Evolutionary conservation across 53 echinoderm and acorn worm species (phyloP), one percentile per base, ranked within the genome.

Genomic region (Holothuria scabra): DNA sequence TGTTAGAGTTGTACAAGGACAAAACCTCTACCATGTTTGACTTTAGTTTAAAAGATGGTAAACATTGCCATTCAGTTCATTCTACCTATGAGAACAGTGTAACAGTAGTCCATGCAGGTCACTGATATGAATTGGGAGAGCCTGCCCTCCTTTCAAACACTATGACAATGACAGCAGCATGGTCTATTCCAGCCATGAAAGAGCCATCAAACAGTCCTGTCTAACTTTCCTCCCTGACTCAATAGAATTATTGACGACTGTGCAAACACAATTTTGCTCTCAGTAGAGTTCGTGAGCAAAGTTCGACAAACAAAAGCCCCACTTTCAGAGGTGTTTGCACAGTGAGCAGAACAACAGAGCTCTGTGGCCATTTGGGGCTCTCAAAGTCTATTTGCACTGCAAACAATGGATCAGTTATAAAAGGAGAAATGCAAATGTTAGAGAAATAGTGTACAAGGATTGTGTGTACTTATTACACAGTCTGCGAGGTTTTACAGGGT

Each of bases 381-480:
- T 81, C 65, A 81, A 64, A 64, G 62, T 61, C 62, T 81, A 64
- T 81, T 81, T 81, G 82, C 62, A 33, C 64, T 32, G 82, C 82
- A 81, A 81, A 81, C 65, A 81, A 37, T 61, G 46, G 82, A 61
- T 63, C 62, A 81, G 82, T 81, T 81, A 81, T 81, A 81, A 81
- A 61, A 64, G 82, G 14, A 63, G 82, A 61, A 46, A 81, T 20
- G 82, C 22, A 63, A 64, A 81, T 81, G 82, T 81, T 61, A 78
- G 78, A 78, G 58, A 31, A 60, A 64, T 44, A 55, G 79, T 79
- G 79, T 58, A 81, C 82, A 81, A 81, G 82, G 82, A 62, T 81
- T 64, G 62, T 81, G 82, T 81, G 82, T 81, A 64, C 82, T 62
- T 64, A 44, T 38, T 23, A 81, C 63, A 81, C 63, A 81, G 65